Evolutionary conservation across 2,113 vertebrate species (phyloP).

Genomic region (Anthoscopus minutus): DNA sequence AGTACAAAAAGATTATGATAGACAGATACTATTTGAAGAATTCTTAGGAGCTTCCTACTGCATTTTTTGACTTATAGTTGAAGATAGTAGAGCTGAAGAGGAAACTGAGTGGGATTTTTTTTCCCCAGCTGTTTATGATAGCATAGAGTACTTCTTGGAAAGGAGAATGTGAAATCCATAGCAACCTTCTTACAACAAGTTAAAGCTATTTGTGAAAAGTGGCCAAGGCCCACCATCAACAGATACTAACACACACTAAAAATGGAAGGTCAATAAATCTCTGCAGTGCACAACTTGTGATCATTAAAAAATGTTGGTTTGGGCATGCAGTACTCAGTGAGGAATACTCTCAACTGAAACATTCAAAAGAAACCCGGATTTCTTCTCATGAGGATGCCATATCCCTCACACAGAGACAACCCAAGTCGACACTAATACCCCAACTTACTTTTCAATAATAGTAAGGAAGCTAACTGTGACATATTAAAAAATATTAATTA

Average conservation of each 20-base stretch:
- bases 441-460: neutral
- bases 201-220: neutral
- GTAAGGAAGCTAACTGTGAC: neutral
- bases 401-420: neutral
- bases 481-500: neutral
- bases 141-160: neutral
- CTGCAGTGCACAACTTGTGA: neutral
- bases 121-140: neutral
- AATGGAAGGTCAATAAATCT: slow-evolving; percentile 17
- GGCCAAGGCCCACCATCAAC: neutral
- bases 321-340: neutral
- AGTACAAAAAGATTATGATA: neutral
- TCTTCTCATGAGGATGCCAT: neutral
- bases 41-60: neutral
- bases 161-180: slow-evolving; percentile 4
- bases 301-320: neutral
- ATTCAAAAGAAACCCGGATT: neutral
- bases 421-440: neutral
- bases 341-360: neutral
- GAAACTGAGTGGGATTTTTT: neutral
- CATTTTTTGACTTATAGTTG: neutral
- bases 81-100: neutral
- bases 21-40: neutral
- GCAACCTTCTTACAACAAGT: neutral
- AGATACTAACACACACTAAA: neutral